Percentiles rank a stretch among this genome's conserved stretches.
These are phyloP conservation scores for Channa argus DNA, from an alignment of 2,113 vertebrate species.

Conservation along the genomic window DNA sequence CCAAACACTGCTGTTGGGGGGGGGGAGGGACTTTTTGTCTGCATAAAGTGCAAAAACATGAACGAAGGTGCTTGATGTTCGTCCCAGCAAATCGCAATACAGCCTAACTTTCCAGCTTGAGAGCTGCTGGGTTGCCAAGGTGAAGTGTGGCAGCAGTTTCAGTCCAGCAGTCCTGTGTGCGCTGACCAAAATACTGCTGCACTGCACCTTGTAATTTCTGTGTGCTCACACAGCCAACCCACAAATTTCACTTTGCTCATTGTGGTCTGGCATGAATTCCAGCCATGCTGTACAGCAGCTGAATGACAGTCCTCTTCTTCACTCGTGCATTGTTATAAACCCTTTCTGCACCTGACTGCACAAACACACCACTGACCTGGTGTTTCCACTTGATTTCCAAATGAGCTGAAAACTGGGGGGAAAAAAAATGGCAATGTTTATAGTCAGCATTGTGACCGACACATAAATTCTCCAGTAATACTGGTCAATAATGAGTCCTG, in stretches of 20 bases:
- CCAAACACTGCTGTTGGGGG: constrained; percentile 19
- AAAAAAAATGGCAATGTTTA: background rate
- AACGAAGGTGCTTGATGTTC: constrained; percentile 18
- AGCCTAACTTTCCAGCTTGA: background rate
- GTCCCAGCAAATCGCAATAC: background rate
- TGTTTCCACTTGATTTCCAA: constrained; percentile 9
- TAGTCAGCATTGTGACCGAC: background rate
- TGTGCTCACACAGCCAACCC: constrained; percentile 35
- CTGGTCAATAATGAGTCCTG: background rate
- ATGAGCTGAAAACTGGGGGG: background rate
- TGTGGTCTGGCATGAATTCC: constrained; percentile 43
- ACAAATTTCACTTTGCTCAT: constrained; percentile 35
- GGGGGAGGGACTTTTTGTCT: too few species aligned
- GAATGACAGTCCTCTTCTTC: constrained; percentile 47
- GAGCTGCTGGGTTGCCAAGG: constrained; percentile 6
- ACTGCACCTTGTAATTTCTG: constrained; percentile 56
- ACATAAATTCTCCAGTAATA: constrained; percentile 3
- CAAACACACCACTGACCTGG: constrained; percentile 10
- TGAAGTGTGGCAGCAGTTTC: constrained; percentile 23
- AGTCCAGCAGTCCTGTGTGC: constrained; percentile 4
- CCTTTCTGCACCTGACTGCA: constrained; percentile 24
- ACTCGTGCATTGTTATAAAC: constrained; percentile 13
- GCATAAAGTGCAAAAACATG: background rate
- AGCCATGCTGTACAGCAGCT: constrained; percentile 14
- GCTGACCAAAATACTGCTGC: constrained; percentile 42